Conservation (phyloP, 2,888 invertebrate genomes). For the Thalpophila matura region DNA sequence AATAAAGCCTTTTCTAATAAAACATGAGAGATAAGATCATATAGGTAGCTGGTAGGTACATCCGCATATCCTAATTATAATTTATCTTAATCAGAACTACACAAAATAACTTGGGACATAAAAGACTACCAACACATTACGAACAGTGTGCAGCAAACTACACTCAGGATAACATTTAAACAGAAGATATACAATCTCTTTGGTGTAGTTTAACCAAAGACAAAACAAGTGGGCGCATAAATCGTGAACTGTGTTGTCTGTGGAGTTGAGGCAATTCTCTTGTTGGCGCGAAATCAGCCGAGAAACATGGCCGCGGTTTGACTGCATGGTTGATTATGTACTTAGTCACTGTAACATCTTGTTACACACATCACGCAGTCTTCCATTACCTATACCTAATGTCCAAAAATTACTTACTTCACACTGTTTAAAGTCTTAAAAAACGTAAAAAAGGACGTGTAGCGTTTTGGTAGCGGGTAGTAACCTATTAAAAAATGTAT, state of each 20-base stretch:
- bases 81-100: conserved; percentile 52
- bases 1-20: too few relatives aligned
- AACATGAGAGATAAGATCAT: too few relatives aligned
- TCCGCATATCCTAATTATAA: neutral
- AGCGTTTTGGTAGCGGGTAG: too few relatives aligned
- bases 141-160: conserved; percentile 62
- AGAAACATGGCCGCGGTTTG: conserved; percentile 50
- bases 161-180: conserved; percentile 62
- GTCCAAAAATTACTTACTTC: too few relatives aligned
- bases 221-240: conserved; percentile 66
- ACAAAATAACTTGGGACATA: conserved; percentile 48
- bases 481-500: too few relatives aligned
- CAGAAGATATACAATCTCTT: conserved; percentile 63
- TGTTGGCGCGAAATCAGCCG: conserved; percentile 61
- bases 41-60: neutral
- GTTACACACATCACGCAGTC: too few relatives aligned
- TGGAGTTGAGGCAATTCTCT: conserved; percentile 54
- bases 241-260: conserved; percentile 58
- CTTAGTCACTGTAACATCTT: conserved; percentile 10
- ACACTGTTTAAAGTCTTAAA: too few relatives aligned
- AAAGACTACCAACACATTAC: conserved; percentile 59
- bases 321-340: conserved; percentile 13
- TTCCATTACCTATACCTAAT: too few relatives aligned
- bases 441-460: too few relatives aligned
- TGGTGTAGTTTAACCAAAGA: conserved; percentile 66